phyloP scores from a whole-genome alignment of 2,113 vertebrate species.

The Synodontis membranacea region DNA sequence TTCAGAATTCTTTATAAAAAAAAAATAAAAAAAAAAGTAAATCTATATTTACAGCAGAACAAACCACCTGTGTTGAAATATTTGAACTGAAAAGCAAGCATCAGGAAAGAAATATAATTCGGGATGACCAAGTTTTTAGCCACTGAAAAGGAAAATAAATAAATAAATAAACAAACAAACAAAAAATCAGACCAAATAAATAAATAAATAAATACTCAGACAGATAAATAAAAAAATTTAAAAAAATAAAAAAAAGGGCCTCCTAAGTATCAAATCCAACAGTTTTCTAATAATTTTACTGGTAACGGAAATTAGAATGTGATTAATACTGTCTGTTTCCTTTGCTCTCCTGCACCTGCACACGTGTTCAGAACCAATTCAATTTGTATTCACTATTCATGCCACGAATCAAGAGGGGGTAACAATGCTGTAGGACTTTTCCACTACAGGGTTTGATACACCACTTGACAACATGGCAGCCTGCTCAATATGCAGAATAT shows the following conservation, averaged over 20 bases:
- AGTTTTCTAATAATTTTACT: neutral
- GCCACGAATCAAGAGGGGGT: neutral
- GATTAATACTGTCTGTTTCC: neutral
- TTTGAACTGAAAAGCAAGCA: neutral
- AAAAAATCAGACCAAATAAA: too few species aligned
- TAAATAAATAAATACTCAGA: too few species aligned
- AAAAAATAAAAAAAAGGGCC: neutral
- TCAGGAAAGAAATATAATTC: neutral
- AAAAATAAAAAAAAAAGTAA: too few species aligned
- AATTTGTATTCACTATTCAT: conserved; percentile 5
- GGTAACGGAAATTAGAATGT: neutral
- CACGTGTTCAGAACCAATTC: neutral
- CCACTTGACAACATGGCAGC: neutral
- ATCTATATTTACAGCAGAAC: neutral
- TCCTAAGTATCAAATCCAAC: neutral
- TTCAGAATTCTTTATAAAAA: neutral
- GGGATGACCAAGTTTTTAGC: too few species aligned
- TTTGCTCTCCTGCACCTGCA: neutral
- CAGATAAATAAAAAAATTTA: too few species aligned
- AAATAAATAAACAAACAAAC: too few species aligned
- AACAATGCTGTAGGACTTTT: neutral
- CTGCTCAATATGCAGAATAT: neutral
- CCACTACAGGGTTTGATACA: neutral
- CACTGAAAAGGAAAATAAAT: neutral
- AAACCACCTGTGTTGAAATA: neutral